phyloP scores from a whole-genome alignment of 2,797 vertebrate genomes.

The Periophthalmus magnuspinnatus region DNA sequence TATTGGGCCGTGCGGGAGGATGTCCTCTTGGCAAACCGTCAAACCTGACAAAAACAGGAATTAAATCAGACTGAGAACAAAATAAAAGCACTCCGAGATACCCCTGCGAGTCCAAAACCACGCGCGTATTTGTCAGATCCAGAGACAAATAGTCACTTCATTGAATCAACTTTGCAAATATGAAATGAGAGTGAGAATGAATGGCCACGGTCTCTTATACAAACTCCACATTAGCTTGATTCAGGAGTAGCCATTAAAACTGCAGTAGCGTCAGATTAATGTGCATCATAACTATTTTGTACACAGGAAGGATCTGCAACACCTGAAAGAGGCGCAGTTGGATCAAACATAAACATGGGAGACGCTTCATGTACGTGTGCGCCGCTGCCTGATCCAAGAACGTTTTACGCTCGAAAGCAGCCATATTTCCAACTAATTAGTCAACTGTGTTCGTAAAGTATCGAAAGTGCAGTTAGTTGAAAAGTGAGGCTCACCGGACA shows the following conservation, averaged over 20 bases:
- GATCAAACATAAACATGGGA: not conserved
- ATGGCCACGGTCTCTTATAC: not conserved
- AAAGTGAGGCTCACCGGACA: slow-evolving; percentile 29
- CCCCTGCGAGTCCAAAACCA: too few species aligned
- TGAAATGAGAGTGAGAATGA: not conserved
- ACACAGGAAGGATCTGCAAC: not conserved
- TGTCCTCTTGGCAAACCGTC: not conserved
- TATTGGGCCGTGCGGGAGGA: slow-evolving; percentile 30
- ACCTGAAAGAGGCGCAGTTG: not conserved
- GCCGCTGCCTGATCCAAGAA: not conserved
- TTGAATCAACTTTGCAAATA: too few species aligned
- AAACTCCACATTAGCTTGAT: not conserved
- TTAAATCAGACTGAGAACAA: not conserved
- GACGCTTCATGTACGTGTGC: not conserved
- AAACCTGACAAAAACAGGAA: slow-evolving; percentile 17
- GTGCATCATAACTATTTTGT: not conserved
- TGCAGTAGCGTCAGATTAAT: too few species aligned
- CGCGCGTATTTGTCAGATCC: too few species aligned
- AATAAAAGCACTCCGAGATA: not conserved
- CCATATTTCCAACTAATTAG: not conserved
- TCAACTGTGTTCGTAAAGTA: not conserved
- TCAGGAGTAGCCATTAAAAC: too few species aligned
- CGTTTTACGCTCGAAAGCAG: not conserved
- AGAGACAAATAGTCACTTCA: too few species aligned
- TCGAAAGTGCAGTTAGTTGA: too few species aligned